phyloP scores from a whole-genome alignment of 2,113 vertebrate genomes.

The Amphilophus citrinellus region DNA sequence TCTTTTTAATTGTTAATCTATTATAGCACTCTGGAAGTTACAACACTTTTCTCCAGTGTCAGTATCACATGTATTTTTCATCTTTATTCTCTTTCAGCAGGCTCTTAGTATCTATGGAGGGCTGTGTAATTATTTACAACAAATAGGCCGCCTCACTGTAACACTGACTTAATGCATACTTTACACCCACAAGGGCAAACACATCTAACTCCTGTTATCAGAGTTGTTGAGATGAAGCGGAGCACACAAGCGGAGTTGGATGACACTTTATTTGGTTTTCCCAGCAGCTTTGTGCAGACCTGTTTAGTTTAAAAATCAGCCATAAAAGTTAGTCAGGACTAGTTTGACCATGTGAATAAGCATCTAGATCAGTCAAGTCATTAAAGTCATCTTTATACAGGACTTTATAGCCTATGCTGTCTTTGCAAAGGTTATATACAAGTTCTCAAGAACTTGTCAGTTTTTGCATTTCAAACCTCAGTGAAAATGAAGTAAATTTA shows the following conservation, averaged over 20 bases:
- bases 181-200: conserved; percentile 41
- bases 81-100: conserved; percentile 54
- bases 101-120: conserved; percentile 28
- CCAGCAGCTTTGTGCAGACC: not conserved
- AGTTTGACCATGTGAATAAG: not conserved
- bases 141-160: conserved; percentile 27
- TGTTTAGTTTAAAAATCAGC: not conserved
- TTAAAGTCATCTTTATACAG: not conserved
- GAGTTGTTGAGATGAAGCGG: conserved; percentile 22
- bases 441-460: not conserved
- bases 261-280: not conserved
- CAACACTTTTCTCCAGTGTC: conserved; percentile 46
- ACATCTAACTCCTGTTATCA: conserved; percentile 3
- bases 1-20: conserved; percentile 74
- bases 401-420: not conserved
- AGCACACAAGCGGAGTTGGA: not conserved
- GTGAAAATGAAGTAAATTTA: no score
- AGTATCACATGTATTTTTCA: conserved; percentile 55
- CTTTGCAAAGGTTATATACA: not conserved
- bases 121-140: conserved; percentile 53
- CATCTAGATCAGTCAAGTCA: not conserved
- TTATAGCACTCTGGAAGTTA: conserved; percentile 51
- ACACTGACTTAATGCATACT: conserved; percentile 36
- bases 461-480: no score
- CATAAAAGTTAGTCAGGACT: not conserved